Conservation (phyloP, 2,797 vertebrate species). For the Lagocephalus sceleratus region DNA sequence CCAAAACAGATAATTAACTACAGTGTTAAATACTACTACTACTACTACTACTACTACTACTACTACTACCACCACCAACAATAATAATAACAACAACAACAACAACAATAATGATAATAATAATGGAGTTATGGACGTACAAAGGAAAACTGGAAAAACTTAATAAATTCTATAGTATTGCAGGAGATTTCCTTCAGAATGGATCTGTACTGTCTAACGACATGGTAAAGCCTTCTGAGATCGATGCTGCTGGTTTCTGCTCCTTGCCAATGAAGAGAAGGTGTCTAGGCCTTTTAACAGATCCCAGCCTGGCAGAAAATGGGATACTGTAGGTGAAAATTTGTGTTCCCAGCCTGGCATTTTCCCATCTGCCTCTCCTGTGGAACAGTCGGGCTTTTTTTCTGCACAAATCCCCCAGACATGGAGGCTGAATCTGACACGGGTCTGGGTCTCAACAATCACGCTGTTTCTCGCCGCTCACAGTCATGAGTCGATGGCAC, state of each 20-base stretch:
- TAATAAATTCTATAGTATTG: too few relatives aligned
- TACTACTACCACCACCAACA: too few relatives aligned
- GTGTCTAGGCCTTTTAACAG: slow-evolving; percentile 35
- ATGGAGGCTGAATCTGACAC: slow-evolving; percentile 44
- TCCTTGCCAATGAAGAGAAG: slow-evolving; percentile 7
- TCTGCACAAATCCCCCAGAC: slow-evolving; percentile 36
- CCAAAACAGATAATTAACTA: too few relatives aligned
- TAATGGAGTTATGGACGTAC: too few relatives aligned
- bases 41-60: too few relatives aligned
- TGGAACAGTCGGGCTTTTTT: slow-evolving; percentile 31
- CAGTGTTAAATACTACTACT: too few relatives aligned
- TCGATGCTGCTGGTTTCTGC: neutral
- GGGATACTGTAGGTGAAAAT: slow-evolving; percentile 18
- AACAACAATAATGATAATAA: too few relatives aligned
- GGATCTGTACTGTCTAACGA: neutral
- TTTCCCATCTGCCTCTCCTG: slow-evolving; percentile 32
- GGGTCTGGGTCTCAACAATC: slow-evolving; percentile 44
- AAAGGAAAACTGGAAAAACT: too few relatives aligned
- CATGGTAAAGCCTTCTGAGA: neutral
- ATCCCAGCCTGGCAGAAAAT: slow-evolving; percentile 32
- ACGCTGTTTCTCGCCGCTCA: slow-evolving; percentile 43
- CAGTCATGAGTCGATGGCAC: slow-evolving; percentile 37
- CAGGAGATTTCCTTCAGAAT: slow-evolving; percentile 9
- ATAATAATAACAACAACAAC: too few relatives aligned
- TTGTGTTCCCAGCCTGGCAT: slow-evolving; percentile 38